Percentiles rank a stretch among this genome's conserved stretches.
Conservation (phyloP, 2,888 invertebrate genomes). For the Iphiclides podalirius region DNA sequence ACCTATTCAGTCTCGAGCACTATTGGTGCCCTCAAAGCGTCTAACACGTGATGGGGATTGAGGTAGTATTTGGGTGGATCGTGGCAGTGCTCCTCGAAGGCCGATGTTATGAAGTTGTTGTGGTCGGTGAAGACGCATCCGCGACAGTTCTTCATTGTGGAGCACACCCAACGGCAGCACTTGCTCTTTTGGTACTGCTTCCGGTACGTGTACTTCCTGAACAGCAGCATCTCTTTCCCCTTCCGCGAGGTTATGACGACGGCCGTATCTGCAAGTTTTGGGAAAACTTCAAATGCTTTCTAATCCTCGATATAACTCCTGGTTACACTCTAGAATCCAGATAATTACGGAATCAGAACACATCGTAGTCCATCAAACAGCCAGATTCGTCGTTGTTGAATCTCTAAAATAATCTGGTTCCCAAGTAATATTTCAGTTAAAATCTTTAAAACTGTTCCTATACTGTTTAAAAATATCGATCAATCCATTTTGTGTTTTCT, state of each 20-base stretch:
- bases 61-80: constrained; percentile 67
- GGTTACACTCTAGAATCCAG: too few species aligned
- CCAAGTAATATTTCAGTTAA: too few species aligned
- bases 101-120: constrained; percentile 43
- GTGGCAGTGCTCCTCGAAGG: constrained; percentile 56
- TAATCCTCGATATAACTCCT: too few species aligned
- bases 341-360: too few species aligned
- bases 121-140: constrained; percentile 59
- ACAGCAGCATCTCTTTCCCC: constrained; percentile 66
- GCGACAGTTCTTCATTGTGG: constrained; percentile 63
- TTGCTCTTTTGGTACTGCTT: constrained; percentile 53
- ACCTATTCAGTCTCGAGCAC: constrained; percentile 39
- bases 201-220: constrained; percentile 61
- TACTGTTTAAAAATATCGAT: too few species aligned
- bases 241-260: constrained; percentile 65
- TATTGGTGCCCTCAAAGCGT: constrained; percentile 53
- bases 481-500: too few species aligned
- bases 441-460: too few species aligned
- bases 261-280: constrained; percentile 50
- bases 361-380: too few species aligned
- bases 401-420: too few species aligned
- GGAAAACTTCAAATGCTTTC: too few species aligned
- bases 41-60: constrained; percentile 55
- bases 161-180: constrained; percentile 63
- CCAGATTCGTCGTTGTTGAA: too few species aligned